Evolutionary conservation across 2,888 invertebrate genomes (phyloP).

Genomic region (Tridacna gigas): DNA sequence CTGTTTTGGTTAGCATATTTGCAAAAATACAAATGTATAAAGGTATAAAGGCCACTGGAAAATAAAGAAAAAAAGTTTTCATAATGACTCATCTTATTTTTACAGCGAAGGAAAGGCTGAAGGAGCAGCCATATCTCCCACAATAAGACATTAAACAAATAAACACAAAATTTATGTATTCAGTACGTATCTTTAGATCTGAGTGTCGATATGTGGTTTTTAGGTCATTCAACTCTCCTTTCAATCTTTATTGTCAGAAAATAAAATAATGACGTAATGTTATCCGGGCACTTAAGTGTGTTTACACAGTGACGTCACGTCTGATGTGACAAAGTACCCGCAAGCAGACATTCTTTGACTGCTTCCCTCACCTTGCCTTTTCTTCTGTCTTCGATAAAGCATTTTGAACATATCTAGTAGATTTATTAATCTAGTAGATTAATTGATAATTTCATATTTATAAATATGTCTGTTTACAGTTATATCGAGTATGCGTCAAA

Average conservation of each 20-base stretch:
- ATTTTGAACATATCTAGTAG: too few species aligned
- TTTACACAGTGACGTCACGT: conserved; percentile 53
- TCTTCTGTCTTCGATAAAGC: not conserved
- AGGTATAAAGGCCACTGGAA: too few species aligned
- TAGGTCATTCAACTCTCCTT: conserved; percentile 13
- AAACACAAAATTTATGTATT: conserved; percentile 16
- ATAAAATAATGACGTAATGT: conserved; percentile 19
- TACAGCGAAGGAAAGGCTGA: not conserved
- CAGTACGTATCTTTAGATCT: not conserved
- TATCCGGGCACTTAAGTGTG: conserved; percentile 44
- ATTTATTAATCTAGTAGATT: too few species aligned
- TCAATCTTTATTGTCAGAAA: not conserved
- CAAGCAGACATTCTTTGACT: conserved; percentile 7
- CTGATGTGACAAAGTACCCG: conserved; percentile 26
- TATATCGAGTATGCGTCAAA: too few species aligned
- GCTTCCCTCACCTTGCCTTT: not conserved
- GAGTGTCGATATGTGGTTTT: conserved; percentile 1
- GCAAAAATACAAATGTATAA: too few species aligned
- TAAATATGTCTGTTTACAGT: too few species aligned
- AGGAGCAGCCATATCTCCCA: not conserved
- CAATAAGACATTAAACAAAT: not conserved
- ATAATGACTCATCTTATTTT: too few species aligned
- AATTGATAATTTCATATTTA: too few species aligned
- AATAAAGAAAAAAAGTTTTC: too few species aligned
- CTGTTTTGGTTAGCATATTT: too few species aligned